Evolutionary conservation across 2,797 vertebrate genomes (phyloP), one percentile per base, ranked within the genome.

Genomic region (Kryptolebias ocellatus): DNA sequence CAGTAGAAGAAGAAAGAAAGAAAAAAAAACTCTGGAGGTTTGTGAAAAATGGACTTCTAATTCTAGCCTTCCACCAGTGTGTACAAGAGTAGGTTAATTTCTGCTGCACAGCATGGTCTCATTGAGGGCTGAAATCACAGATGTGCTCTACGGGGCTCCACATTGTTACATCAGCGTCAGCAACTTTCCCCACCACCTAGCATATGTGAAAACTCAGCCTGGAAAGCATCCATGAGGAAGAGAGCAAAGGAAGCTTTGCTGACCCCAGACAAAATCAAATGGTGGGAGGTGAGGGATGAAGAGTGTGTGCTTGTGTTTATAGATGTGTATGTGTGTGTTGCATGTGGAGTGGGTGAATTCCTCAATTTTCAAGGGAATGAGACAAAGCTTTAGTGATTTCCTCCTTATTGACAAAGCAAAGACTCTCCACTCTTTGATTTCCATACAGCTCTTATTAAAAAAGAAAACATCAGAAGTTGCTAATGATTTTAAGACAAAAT

Each of bases 101-200:
- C 51, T 88, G 79, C 83, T 67, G 86, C 60, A 39, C 79, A 53
- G 79, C 76, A 69, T 68, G 81, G 78, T 84, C 79, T 86, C 79
- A 79, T 80, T 59, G 65, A 85, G 84, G 80, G 72, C 89, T 85
- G 82, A 81, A 87, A 90, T 87, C 92, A 89, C 93, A 94, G 93
- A 94, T 93, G 92, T 92, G 90, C 91, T 90, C 92, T 72, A 82
- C 88, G 76, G 92, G 91, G 92, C 86, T 91, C 87, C 83, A 66
- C 79, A 79, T 76, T 83, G 86, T 89, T 89, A 84, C 83, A 75
- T 78, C 60, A 37, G 77, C 85, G 83, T 93, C 93, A 93, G 93
- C 93, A 92, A 80, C 87, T 94, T 92, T 89, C 76, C 61, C 75
- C 57, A 87, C 74, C 89, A 91, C 74, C 87, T 82, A 90, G 87